Percentiles rank a stretch among this genome's conserved stretches.
Evolutionary conservation across 2,888 invertebrate species (phyloP).

Genomic region (Omphaloscelis lunosa): DNA sequence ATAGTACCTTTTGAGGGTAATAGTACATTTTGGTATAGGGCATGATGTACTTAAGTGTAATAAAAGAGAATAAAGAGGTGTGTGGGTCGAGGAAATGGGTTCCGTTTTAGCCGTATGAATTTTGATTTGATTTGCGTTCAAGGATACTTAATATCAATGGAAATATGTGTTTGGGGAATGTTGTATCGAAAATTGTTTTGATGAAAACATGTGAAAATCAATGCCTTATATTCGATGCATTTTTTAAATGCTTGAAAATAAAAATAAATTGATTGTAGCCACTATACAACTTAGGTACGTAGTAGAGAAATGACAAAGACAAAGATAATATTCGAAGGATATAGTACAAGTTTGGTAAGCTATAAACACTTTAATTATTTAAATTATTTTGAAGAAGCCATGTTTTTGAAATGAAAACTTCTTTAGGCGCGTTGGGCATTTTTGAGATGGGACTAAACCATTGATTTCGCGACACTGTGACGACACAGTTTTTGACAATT

Average conservation of each 20-base stretch:
- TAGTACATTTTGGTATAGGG: slow-evolving; percentile 26
- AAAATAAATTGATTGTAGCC: background rate
- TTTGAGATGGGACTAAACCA: no score
- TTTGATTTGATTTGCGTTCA: slow-evolving; percentile 34
- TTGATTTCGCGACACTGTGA: no score
- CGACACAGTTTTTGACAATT: no score
- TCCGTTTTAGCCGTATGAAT: slow-evolving; percentile 41
- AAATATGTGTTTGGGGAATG: background rate
- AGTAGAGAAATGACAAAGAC: no score
- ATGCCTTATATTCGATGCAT: background rate
- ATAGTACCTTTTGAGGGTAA: slow-evolving; percentile 59
- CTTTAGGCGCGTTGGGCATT: no score
- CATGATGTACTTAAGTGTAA: slow-evolving; percentile 29
- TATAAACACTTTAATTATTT: no score
- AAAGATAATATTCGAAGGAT: no score
- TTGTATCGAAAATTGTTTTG: background rate
- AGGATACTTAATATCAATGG: background rate
- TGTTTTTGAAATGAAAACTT: no score
- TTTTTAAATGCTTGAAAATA: background rate
- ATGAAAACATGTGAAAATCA: background rate
- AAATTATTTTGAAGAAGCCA: no score
- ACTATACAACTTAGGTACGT: background rate
- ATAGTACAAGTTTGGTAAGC: no score
- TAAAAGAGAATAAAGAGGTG: slow-evolving; percentile 26
- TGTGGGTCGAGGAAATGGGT: slow-evolving; percentile 38